Evolutionary conservation across 1,140 invertebrate genomes (phyloP), one percentile per base, ranked within the genome.

Genomic region (Dendroctonus valens): DNA sequence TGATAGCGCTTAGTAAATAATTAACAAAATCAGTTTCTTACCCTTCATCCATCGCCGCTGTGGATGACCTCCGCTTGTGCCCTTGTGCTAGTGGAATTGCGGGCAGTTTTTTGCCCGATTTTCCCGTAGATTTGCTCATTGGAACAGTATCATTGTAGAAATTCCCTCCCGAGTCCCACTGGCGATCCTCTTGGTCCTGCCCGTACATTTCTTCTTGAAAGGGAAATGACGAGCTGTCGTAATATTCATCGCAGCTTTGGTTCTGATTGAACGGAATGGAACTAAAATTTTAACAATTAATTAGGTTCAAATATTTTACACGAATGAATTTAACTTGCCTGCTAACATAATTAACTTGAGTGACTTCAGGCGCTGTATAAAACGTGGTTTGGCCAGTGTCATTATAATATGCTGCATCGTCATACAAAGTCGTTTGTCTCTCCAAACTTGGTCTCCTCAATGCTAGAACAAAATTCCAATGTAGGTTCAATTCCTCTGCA

Each of bases 381-480:
- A 71, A 70, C 44, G 50, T 75, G 9, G 65, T 67, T 38, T 70
- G 61, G 14, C 61, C 59, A 7, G 57, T 67, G 50, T 75, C 72
- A 41, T 62, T 65, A 57, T 72, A 77, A 49, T 65, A 77, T n/a
- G 58, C 69, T 7, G 83, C 79, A 69, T 92, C 90, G 76, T 91
- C 89, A 73, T 91, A 91, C 68, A 91, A 78, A 55, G 89, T 91
- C 68, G 84, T 88, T 80, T 93, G 91, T 74, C 90, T 82, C 77
- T 92, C 91, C 70, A 93, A 80, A 77, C 90, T 92, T 67, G 89
- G 88, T 75, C 88, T 83, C 75, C 89, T 83, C 61, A 83, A 75
- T 59, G 78, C 73, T 75, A 68, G 53, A 77, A 74, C 41, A 54
- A 69, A 63, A 26, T 26, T 26, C 3, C 26, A 3, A 3, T 26